Base-by-base conservation (phyloP, 2,113 vertebrate genomes). In the Callithrix jacchus region DNA sequence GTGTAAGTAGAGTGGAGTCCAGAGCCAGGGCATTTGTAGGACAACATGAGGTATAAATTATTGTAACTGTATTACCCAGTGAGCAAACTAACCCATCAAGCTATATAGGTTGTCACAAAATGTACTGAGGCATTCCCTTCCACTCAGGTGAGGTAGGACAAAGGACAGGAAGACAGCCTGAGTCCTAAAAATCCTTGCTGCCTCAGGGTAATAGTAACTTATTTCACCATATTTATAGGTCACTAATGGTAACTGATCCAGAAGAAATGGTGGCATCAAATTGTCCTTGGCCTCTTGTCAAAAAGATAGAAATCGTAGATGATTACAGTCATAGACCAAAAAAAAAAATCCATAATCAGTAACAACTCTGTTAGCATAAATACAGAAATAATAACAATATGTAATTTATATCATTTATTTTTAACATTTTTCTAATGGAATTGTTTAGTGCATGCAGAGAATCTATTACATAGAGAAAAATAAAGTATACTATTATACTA, bases 51-150 rank as follows among this genome's bases (percentile, higher is more conserved):
- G 88, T 88, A 80, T 27, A 1, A 91, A 79, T 93, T 97, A 97
- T 97, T 96, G 14, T 58, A 64, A n/a, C 40, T 80, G 13, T 92
- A 95, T 20, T 32, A 96, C 32, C 87, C 64, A 94, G 92, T 84
- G 14, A 93, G 96, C 96, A 97, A 80, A 40, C 81, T 93, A 97
- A 98, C 92, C 92, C 85, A 97, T 98, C 96, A 98, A 96, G 68
- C 95, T 89, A 96, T 97, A 96, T 93, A 97, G 93, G 95, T 97
- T 98, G 97, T 97, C 97, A 98, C 85, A 54, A 94, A 97, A 97
- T 96, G 87, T 95, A 96, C 87, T 93, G 73, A 98, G 54, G 92
- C 96, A 95, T 87, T 94, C 95, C 25, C 0, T 96, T 95, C 89
- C 73, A 91, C 81, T 96, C 93, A 98, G 90, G 96, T 96, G 71